Evolutionary conservation across 1,140 invertebrate species (phyloP).

Genomic region (Proctacanthus coquilletti): DNA sequence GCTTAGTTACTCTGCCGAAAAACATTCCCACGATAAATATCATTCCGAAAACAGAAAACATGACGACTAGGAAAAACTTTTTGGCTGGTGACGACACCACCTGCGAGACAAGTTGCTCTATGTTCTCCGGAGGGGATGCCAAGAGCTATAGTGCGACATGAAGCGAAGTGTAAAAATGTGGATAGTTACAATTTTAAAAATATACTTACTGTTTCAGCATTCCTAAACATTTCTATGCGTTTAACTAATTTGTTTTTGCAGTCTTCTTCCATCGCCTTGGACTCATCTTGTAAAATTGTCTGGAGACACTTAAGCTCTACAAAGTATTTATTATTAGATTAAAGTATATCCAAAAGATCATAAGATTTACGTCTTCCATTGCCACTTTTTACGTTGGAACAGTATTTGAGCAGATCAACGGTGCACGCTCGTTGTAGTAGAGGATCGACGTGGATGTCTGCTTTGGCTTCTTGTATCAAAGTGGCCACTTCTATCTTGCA

Average conservation of each 20-base stretch:
- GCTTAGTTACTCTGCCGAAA: conserved; percentile 60
- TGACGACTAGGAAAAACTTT: conserved; percentile 59
- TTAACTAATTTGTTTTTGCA: conserved; percentile 63
- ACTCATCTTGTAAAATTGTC: conserved; percentile 47
- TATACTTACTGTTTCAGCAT: conserved; percentile 57
- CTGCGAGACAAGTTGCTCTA: conserved; percentile 53
- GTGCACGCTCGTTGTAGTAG: conserved; percentile 60
- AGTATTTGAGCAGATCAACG: conserved; percentile 68
- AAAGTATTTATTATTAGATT: conserved; percentile 18
- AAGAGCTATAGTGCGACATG: conserved; percentile 29
- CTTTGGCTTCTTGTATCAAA: conserved; percentile 60
- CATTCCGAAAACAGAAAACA: conserved; percentile 50
- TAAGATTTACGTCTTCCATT: conserved; percentile 60
- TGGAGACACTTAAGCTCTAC: conserved; percentile 71
- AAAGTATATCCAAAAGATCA: conserved; percentile 1
- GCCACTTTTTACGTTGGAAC: conserved; percentile 65
- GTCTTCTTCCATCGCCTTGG: conserved; percentile 50
- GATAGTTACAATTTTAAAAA: conserved; percentile 2
- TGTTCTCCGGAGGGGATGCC: conserved; percentile 40
- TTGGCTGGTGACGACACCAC: conserved; percentile 54
- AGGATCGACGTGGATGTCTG: conserved; percentile 73
- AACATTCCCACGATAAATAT: conserved; percentile 70
- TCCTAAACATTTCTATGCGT: conserved; percentile 78
- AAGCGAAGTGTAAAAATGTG: conserved; percentile 3
- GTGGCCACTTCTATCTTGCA: conserved; percentile 67